phyloP scores from a whole-genome alignment of 37 sponge, comb jelly and placozoan species.

The Oscarella lobularis region DNA sequence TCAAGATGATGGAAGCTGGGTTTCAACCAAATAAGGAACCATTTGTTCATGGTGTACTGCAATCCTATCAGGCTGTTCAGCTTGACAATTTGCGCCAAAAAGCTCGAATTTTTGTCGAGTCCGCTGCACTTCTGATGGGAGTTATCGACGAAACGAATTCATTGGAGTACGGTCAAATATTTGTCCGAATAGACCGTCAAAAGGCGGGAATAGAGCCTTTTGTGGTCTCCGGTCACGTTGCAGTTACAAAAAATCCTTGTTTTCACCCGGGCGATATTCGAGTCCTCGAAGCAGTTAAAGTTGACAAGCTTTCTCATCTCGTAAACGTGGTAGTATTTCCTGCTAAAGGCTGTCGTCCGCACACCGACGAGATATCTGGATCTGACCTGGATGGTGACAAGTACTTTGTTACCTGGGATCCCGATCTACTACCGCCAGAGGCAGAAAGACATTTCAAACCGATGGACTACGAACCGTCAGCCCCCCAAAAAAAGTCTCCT shows the following conservation, averaged over 20 bases:
- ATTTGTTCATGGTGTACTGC: not conserved
- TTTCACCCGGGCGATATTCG: slow-evolving; percentile 68
- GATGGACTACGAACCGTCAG: slow-evolving; percentile 12
- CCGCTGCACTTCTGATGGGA: slow-evolving; percentile 12
- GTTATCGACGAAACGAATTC: slow-evolving; percentile 23
- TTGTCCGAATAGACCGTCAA: slow-evolving; percentile 16
- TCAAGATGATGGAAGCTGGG: slow-evolving; percentile 2
- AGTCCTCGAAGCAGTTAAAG: slow-evolving; percentile 34
- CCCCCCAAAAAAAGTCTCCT: not conserved
- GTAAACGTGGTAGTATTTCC: slow-evolving; percentile 22
- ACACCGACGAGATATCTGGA: slow-evolving; percentile 18
- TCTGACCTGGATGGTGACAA: slow-evolving; percentile 31
- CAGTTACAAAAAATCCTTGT: slow-evolving; percentile 69
- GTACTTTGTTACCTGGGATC: slow-evolving; percentile 32
- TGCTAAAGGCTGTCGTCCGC: slow-evolving; percentile 12
- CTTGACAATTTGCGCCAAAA: not conserved
- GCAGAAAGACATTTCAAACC: no score
- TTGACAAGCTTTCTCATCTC: slow-evolving; percentile 7
- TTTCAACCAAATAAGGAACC: not conserved
- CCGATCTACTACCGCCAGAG: slow-evolving; percentile 15
- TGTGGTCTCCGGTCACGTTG: no score
- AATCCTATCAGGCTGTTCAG: not conserved
- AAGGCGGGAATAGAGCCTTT: no score
- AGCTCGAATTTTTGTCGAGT: slow-evolving; percentile 1
- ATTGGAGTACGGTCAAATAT: slow-evolving; percentile 20